Conservation (phyloP, 1,140 invertebrate genomes). For the Globodera ellingtonae region DNA sequence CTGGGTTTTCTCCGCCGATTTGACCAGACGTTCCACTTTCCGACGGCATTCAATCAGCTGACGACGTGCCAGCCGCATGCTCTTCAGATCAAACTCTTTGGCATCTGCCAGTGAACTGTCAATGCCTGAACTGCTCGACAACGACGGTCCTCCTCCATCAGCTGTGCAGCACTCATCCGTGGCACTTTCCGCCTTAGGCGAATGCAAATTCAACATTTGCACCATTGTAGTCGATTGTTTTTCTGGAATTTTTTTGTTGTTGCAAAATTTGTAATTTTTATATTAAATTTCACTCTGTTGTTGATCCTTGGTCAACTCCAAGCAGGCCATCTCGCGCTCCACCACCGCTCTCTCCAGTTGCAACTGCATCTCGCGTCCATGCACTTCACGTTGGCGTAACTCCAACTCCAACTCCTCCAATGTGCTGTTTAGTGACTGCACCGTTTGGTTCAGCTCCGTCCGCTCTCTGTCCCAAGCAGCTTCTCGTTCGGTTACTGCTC, state of each 20-base stretch:
- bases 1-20: constrained; percentile 12
- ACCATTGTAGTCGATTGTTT: not conserved
- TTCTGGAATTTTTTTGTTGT: not conserved
- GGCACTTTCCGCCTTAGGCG: constrained; percentile 4
- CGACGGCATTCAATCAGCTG: not conserved
- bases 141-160: not conserved
- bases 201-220: constrained; percentile 7
- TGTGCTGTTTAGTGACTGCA: not conserved
- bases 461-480: constrained; percentile 3
- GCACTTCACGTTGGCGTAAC: constrained; percentile 7
- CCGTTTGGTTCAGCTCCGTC: not conserved
- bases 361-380: constrained; percentile 1
- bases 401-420: constrained; percentile 7
- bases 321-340: not conserved
- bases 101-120: constrained; percentile 12
- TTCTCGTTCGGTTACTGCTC: not conserved
- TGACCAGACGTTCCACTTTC: constrained; percentile 15
- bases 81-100: not conserved
- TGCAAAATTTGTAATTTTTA: not conserved
- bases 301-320: not conserved
- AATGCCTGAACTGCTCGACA: constrained; percentile 24
- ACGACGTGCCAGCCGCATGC: not conserved
- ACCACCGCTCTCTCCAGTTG: constrained; percentile 1
- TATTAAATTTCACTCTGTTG: not conserved
- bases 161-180: constrained; percentile 9